Conservation (phyloP, 2,888 invertebrate genomes). For the Chymomyza amoena region DNA sequence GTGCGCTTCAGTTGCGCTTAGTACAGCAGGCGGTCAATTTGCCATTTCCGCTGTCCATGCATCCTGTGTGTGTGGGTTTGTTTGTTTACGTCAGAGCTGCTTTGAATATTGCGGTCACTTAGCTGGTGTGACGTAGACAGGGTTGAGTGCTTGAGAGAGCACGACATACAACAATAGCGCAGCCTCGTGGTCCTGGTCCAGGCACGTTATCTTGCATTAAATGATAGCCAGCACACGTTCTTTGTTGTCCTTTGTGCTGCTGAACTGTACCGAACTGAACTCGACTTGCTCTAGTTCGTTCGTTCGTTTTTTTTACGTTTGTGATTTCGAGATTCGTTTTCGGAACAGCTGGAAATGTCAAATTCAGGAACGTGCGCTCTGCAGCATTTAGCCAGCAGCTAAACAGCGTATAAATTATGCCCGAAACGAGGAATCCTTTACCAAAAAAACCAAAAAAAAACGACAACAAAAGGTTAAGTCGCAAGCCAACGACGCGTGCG, state of each 20-base stretch:
- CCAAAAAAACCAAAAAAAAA: not conserved
- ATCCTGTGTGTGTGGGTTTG: constrained; percentile 16
- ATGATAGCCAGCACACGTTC: not conserved
- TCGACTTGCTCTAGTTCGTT: not conserved
- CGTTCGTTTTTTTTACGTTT: not conserved
- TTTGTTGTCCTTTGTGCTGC: not conserved
- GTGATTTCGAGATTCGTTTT: not conserved
- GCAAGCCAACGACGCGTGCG: constrained; percentile 50
- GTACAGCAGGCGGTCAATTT: constrained; percentile 78
- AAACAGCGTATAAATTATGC: not conserved
- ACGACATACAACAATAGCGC: not conserved
- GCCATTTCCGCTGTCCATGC: constrained; percentile 67
- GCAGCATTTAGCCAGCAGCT: not conserved
- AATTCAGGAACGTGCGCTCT: constrained; percentile 51
- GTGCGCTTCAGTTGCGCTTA: constrained; percentile 19
- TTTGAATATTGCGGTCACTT: constrained; percentile 64
- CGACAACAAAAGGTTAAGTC: constrained; percentile 12
- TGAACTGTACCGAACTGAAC: too few species aligned
- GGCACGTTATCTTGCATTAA: not conserved
- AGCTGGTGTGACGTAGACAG: constrained; percentile 25
- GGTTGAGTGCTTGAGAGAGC: not conserved
- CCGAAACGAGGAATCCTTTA: not conserved
- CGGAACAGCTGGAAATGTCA: constrained; percentile 37
- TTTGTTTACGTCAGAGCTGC: constrained; percentile 47
- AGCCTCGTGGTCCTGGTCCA: not conserved